These are phyloP conservation scores for Sminthurides aquaticus DNA, from an alignment of 2,888 invertebrate genomes.

Conservation along the genomic window DNA sequence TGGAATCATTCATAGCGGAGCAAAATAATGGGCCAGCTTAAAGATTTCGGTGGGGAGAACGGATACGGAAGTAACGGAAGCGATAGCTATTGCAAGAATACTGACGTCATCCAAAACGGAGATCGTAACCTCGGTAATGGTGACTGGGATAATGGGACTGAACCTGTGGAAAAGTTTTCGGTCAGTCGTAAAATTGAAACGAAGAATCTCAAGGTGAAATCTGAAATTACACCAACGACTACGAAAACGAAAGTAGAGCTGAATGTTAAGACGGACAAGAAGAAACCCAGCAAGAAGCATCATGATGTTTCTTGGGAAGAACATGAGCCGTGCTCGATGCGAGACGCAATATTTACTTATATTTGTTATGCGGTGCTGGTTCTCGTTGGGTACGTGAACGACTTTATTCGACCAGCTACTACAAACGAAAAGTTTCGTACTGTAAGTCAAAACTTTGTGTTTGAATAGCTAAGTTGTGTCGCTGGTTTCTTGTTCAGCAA, in stretches of 20 bases:
- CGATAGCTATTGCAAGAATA: neutral
- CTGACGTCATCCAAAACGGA: neutral
- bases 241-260: neutral
- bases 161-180: neutral
- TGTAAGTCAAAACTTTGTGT: slow-evolving; percentile 49
- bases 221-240: too few species aligned
- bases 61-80: neutral
- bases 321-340: neutral
- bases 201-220: neutral
- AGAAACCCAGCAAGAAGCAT: neutral
- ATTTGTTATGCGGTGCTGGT: slow-evolving; percentile 4
- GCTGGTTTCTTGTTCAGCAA: neutral
- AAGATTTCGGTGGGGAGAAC: neutral
- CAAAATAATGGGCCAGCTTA: slow-evolving; percentile 2
- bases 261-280: neutral
- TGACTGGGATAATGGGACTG: neutral
- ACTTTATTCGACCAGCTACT: slow-evolving; percentile 74
- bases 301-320: neutral
- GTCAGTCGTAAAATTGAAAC: neutral
- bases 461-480: neutral
- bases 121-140: neutral
- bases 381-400: slow-evolving; percentile 67
- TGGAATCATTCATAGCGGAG: neutral
- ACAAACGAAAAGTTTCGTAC: slow-evolving; percentile 70
- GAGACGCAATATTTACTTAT: neutral